These are phyloP conservation scores for Drosophila serrata DNA, from an alignment of 1,140 invertebrate genomes.

Conservation along the genomic window DNA sequence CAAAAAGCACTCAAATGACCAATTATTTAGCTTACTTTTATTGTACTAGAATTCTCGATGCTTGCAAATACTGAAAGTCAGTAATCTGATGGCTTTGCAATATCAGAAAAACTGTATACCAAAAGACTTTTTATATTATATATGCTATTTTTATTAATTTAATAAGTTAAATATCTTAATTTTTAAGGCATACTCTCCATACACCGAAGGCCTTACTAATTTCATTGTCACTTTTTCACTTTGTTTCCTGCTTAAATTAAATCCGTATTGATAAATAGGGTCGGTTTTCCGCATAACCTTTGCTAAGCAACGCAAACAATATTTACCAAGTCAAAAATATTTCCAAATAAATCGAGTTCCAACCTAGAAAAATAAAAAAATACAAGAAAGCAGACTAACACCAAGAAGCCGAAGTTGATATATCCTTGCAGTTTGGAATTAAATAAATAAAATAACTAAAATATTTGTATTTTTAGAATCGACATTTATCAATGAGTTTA, in stretches of 20 bases:
- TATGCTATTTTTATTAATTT: no score
- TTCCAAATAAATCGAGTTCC: background rate
- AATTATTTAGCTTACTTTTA: background rate
- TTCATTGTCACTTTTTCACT: background rate
- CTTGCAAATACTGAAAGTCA: background rate
- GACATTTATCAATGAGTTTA: no score
- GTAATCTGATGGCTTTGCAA: background rate
- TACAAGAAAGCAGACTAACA: no score
- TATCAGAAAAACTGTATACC: no score
- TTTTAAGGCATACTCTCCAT: background rate
- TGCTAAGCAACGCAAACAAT: background rate
- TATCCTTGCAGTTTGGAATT: no score
- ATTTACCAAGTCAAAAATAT: conserved; percentile 16
- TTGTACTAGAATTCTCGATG: background rate
- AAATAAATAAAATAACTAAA: no score
- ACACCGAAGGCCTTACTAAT: background rate
- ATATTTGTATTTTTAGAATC: no score
- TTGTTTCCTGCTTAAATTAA: background rate
- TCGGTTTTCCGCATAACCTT: conserved; percentile 4
- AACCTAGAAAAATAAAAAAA: background rate
- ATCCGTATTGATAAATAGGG: conserved; percentile 7
- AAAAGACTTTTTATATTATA: no score
- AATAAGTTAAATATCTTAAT: background rate
- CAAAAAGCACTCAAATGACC: background rate
- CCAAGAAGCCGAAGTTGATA: no score